phyloP scores from a whole-genome alignment of 2,888 invertebrate species.

The Pomacea canaliculata region DNA sequence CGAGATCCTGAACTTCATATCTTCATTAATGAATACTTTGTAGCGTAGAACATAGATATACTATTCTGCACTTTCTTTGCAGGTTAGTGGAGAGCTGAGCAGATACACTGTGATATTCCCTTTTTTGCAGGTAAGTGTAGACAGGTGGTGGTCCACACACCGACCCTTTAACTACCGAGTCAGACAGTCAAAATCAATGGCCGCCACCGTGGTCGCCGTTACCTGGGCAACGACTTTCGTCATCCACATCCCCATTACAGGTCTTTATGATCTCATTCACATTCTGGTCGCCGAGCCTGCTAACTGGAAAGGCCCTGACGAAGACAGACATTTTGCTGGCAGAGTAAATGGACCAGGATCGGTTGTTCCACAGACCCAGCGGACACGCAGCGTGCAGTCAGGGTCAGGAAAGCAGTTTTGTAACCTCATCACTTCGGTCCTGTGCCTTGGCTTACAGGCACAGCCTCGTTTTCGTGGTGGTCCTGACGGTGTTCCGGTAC shows the following conservation, averaged over 20 bases:
- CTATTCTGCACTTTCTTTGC: no score
- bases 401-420: not conserved
- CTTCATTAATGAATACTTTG: no score
- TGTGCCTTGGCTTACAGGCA: constrained; percentile 44
- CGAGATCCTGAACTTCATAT: no score
- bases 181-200: constrained; percentile 45
- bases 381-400: not conserved
- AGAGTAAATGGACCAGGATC: not conserved
- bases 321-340: no score
- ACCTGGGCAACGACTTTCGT: constrained; percentile 51
- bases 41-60: no score
- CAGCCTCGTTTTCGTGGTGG: constrained; percentile 41
- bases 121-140: constrained; percentile 48
- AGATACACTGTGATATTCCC: no score
- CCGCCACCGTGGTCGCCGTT: constrained; percentile 40
- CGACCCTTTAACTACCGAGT: constrained; percentile 59
- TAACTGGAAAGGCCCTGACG: not conserved
- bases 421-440: not conserved
- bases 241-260: constrained; percentile 49
- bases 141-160: constrained; percentile 61
- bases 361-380: not conserved
- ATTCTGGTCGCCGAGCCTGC: not conserved
- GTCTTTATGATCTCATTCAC: constrained; percentile 43
- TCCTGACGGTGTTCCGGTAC: constrained; percentile 46
- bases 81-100: no score